A percentile compares a stretch with the other conserved stretches of the same genome.
Conservation (phyloP, 1,140 invertebrate genomes). For the Ctenoplectra terminalis region DNA sequence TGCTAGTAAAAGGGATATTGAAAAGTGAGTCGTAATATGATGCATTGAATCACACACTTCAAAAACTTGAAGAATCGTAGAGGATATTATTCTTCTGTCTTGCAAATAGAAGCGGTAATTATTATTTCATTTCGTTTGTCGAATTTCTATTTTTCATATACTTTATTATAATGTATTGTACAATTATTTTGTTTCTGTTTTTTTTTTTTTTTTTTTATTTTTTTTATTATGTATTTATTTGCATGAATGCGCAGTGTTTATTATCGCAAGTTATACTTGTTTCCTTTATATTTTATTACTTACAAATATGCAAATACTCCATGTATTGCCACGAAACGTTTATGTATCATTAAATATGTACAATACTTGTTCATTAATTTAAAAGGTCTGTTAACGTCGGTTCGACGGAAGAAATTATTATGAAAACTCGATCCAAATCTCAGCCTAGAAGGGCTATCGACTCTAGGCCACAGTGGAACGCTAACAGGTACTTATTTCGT, state of each 20-base stretch:
- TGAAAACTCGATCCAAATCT: conserved; percentile 70
- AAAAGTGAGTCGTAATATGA: conserved; percentile 73
- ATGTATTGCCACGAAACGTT: not conserved
- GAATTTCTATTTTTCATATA: not conserved
- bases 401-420: conserved; percentile 61
- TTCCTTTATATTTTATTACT: not conserved
- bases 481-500: conserved; percentile 74
- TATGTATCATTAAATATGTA: not conserved
- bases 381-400: conserved; percentile 68
- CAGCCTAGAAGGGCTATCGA: conserved; percentile 69
- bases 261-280: not conserved
- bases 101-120: conserved; percentile 47
- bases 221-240: not conserved
- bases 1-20: conserved; percentile 71
- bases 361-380: not conserved
- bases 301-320: not conserved
- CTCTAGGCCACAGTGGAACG: conserved; percentile 78
- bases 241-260: not conserved
- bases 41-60: conserved; percentile 27
- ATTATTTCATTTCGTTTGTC: conserved; percentile 41
- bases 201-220: not conserved
- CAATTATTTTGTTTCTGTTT: not conserved
- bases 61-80: conserved; percentile 43
- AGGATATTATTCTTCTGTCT: conserved; percentile 31
- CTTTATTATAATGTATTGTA: not conserved